phyloP scores from a whole-genome alignment of 2,888 invertebrate genomes.

The Macaria liturata region DNA sequence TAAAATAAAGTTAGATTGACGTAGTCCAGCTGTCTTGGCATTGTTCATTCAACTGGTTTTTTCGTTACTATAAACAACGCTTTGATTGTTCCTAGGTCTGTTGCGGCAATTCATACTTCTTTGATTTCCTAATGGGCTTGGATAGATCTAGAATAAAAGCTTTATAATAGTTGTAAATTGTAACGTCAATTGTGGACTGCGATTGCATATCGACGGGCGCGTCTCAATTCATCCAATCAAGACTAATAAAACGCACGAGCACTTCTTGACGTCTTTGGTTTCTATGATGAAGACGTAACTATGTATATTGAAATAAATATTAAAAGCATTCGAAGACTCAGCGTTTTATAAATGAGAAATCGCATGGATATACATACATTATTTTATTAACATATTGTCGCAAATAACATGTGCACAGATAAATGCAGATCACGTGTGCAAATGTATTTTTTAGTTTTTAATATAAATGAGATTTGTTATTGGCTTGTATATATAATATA shows the following conservation, averaged over 20 bases:
- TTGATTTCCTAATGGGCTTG: too few relatives aligned
- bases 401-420: too few relatives aligned
- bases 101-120: background rate
- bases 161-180: background rate
- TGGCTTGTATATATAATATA: too few relatives aligned
- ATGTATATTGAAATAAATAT: too few relatives aligned
- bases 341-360: too few relatives aligned
- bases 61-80: constrained; percentile 3
- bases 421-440: too few relatives aligned
- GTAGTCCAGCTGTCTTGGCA: constrained; percentile 13
- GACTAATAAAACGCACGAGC: constrained; percentile 67
- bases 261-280: constrained; percentile 51
- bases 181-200: constrained; percentile 31
- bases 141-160: too few relatives aligned
- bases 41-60: constrained; percentile 8
- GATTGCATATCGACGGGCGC: constrained; percentile 61
- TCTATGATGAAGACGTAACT: constrained; percentile 35
- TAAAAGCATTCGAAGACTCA: too few relatives aligned
- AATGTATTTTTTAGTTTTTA: too few relatives aligned
- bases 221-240: constrained; percentile 74
- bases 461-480: too few relatives aligned
- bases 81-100: constrained; percentile 1
- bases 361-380: too few relatives aligned
- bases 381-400: too few relatives aligned
- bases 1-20: constrained; percentile 10